A percentile compares a stretch with the other conserved stretches of the same genome.
phyloP scores from a whole-genome alignment of 2,888 invertebrate genomes.

The Sclerodermus sp. region DNA sequence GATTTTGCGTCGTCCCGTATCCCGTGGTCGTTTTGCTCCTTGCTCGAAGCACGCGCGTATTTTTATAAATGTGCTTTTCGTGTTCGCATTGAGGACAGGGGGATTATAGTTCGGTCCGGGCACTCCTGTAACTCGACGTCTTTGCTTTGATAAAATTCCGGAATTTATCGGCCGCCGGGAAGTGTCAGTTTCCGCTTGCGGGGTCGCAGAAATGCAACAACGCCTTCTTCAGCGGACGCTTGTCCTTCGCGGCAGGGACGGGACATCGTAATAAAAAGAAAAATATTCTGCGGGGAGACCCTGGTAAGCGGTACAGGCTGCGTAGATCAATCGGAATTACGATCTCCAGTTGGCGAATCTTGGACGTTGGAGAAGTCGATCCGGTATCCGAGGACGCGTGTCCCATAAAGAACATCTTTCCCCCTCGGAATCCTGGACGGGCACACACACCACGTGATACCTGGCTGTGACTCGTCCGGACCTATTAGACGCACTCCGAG shows the following conservation, averaged over 20 bases:
- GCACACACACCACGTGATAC: no score
- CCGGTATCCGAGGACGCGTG: slow-evolving; percentile 20
- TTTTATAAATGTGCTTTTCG: neutral
- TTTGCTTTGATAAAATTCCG: neutral
- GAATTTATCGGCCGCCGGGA: neutral
- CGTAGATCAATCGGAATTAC: slow-evolving; percentile 29
- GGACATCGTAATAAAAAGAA: neutral
- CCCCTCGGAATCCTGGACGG: neutral
- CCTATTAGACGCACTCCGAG: no score
- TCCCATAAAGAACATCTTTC: slow-evolving; percentile 25
- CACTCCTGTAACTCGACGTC: neutral
- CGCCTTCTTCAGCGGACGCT: neutral
- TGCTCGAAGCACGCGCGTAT: no score
- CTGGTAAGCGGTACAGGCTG: neutral
- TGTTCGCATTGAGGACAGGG: neutral
- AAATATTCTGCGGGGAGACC: neutral
- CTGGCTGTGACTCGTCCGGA: no score
- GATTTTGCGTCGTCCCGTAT: no score
- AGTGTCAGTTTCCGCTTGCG: neutral
- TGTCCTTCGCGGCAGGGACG: neutral
- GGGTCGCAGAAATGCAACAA: neutral
- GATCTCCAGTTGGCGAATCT: slow-evolving; percentile 35
- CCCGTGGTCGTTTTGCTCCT: no score
- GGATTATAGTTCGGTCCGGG: neutral
- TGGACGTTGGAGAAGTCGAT: slow-evolving; percentile 30